Percentiles rank a stretch among this genome's conserved stretches.
Evolutionary conservation across 2,113 vertebrate species (phyloP).

Genomic region (Lasiurus borealis): DNA sequence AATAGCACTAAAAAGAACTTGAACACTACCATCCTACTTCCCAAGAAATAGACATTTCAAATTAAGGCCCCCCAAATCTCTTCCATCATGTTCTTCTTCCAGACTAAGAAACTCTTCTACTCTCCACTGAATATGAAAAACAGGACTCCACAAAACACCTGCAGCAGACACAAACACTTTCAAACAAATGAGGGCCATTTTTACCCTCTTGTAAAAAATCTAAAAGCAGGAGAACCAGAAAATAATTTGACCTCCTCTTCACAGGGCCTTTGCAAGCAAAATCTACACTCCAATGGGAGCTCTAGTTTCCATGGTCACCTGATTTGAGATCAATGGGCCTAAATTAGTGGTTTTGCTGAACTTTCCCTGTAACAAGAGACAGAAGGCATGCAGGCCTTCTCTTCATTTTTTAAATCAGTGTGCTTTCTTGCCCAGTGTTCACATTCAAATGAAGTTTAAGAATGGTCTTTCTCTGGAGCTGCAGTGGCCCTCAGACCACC

Average conservation of each 20-base stretch:
- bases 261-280: background rate
- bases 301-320: background rate
- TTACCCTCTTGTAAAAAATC: background rate
- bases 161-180: background rate
- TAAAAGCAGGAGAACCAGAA: conserved; percentile 42
- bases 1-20: background rate
- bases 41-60: background rate
- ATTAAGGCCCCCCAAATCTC: background rate
- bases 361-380: background rate
- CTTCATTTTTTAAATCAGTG: background rate
- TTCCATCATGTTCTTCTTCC: background rate
- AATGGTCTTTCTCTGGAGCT: background rate
- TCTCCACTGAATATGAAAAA: conserved; percentile 9
- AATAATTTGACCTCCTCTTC: background rate
- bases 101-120: background rate
- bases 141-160: background rate
- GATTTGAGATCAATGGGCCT: background rate
- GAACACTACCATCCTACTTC: background rate
- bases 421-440: background rate
- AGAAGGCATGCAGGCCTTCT: background rate
- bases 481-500: too few species aligned
- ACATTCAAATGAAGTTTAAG: background rate
- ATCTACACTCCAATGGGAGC: background rate
- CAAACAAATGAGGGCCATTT: background rate
- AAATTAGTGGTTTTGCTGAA: background rate